These are phyloP conservation scores for Philereme vetulata DNA, from an alignment of 2,888 invertebrate genomes.

Conservation along the genomic window DNA sequence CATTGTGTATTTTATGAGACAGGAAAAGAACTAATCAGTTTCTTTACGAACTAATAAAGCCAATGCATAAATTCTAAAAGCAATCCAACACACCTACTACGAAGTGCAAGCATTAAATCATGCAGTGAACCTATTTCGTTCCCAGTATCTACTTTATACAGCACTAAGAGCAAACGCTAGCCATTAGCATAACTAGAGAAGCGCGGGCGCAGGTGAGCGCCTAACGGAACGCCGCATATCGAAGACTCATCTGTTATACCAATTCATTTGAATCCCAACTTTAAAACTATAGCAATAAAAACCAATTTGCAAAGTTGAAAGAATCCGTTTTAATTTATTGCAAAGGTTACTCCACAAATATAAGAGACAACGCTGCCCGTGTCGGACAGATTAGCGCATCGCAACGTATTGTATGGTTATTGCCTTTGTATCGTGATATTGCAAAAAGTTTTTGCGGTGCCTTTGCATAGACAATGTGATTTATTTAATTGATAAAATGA, in stretches of 20 bases:
- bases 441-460: constrained; percentile 57
- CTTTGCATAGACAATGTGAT: constrained; percentile 54
- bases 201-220: constrained; percentile 79
- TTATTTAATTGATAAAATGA: constrained; percentile 63
- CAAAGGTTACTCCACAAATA: constrained; percentile 62
- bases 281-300: constrained; percentile 53
- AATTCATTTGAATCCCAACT: constrained; percentile 60
- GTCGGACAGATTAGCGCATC: constrained; percentile 71
- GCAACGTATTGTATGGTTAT: constrained; percentile 69
- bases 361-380: constrained; percentile 65
- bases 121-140: constrained; percentile 58
- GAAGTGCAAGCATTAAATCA: constrained; percentile 45
- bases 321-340: constrained; percentile 57
- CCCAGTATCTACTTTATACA: constrained; percentile 48
- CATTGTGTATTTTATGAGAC: background rate
- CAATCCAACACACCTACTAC: constrained; percentile 41
- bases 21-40: constrained; percentile 2
- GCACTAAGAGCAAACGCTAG: constrained; percentile 62
- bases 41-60: constrained; percentile 17
- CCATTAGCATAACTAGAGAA: constrained; percentile 81
- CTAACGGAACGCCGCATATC: constrained; percentile 76
- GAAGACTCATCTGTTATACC: constrained; percentile 59
- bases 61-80: constrained; percentile 40
- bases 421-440: constrained; percentile 59
- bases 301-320: constrained; percentile 44